These are phyloP conservation scores for Hypomecis atomaria DNA, from an alignment of 2,888 invertebrate species.

Conservation along the genomic window DNA sequence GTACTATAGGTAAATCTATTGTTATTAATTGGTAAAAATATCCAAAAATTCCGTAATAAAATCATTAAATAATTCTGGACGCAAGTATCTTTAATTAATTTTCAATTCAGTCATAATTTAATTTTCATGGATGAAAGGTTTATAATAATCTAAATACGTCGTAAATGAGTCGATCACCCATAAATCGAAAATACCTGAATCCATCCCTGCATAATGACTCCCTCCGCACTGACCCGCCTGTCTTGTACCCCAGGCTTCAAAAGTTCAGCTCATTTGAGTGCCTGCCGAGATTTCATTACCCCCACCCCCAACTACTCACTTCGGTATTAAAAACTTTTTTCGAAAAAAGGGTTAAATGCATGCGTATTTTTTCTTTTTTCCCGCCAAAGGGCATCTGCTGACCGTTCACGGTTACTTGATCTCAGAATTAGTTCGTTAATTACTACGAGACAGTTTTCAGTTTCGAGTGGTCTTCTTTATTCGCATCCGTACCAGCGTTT, in stretches of 20 bases:
- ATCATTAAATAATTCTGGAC: too few species aligned
- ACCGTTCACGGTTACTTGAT: slow-evolving; percentile 78
- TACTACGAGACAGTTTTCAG: slow-evolving; percentile 76
- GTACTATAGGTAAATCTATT: too few species aligned
- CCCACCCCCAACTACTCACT: slow-evolving; percentile 70
- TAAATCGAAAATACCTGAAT: slow-evolving; percentile 46
- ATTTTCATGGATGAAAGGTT: too few species aligned
- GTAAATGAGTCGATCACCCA: slow-evolving; percentile 13
- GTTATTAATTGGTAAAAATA: too few species aligned
- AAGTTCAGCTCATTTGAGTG: slow-evolving; percentile 84
- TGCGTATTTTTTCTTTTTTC: slow-evolving; percentile 47
- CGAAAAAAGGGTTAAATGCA: slow-evolving; percentile 72
- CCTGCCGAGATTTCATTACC: slow-evolving; percentile 83
- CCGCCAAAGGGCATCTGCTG: slow-evolving; percentile 72
- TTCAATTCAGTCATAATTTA: too few species aligned
- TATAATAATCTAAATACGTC: not conserved
- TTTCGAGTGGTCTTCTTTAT: slow-evolving; percentile 42
- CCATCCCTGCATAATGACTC: slow-evolving; percentile 71
- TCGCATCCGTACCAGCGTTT: slow-evolving; percentile 35
- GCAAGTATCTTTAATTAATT: too few species aligned
- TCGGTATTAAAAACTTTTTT: slow-evolving; percentile 72
- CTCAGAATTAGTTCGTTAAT: slow-evolving; percentile 76
- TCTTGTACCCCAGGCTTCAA: slow-evolving; percentile 82
- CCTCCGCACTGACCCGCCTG: slow-evolving; percentile 80
- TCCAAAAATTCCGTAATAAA: too few species aligned